Evolutionary conservation across 2,113 vertebrate species (phyloP).

Genomic region (Rallus limicola): DNA sequence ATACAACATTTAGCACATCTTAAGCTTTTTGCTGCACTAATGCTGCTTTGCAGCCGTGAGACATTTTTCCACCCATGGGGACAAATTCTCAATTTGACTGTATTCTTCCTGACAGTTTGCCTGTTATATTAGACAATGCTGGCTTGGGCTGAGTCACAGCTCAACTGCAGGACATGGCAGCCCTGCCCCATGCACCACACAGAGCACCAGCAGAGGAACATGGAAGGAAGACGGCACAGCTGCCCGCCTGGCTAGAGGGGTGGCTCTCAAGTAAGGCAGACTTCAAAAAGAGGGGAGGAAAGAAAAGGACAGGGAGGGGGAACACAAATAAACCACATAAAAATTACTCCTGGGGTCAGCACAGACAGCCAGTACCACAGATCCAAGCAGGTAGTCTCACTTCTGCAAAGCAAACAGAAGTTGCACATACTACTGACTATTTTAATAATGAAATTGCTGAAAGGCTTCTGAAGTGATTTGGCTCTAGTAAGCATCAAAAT

Average conservation of each 20-base stretch:
- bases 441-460: background rate
- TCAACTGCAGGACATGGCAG: background rate
- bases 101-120: conserved; percentile 42
- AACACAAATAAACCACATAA: fast-evolving
- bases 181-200: background rate
- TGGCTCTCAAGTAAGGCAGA: background rate
- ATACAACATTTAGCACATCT: background rate
- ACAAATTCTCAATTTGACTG: background rate
- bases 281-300: background rate
- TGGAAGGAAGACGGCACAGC: background rate
- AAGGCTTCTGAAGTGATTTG: background rate
- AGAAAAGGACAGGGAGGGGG: fast-evolving
- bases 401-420: background rate
- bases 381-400: background rate
- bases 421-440: background rate
- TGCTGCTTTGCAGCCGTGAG: background rate
- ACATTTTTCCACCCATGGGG: background rate
- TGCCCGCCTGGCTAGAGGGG: background rate
- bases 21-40: background rate
- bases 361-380: background rate
- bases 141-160: conserved; percentile 37
- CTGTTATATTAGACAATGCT: background rate
- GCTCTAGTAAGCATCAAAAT: background rate
- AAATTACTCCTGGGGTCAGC: background rate
- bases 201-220: background rate